Conservation (phyloP, 92 coral and sea anemone genomes). For the Porites cylindrica region DNA sequence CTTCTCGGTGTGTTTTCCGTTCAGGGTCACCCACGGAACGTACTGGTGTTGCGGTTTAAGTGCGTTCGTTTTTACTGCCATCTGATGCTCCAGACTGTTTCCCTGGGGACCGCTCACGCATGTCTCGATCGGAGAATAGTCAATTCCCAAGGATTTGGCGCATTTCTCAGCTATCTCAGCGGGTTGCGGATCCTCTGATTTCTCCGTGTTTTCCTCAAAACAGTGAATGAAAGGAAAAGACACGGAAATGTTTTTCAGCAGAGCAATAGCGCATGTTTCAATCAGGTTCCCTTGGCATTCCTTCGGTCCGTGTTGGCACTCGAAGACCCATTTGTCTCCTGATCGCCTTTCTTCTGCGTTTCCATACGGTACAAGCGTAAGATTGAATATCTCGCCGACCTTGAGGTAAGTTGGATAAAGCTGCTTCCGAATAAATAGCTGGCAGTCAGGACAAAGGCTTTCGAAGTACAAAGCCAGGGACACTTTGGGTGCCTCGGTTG, state of each 20-base stretch:
- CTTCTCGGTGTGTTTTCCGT: conserved; percentile 82
- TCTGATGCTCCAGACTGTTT: conserved; percentile 76
- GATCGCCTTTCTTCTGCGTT: conserved; percentile 65
- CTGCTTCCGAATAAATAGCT: conserved; percentile 61
- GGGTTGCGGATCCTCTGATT: conserved; percentile 32
- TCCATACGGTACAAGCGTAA: conserved; percentile 80
- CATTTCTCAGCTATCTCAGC: conserved; percentile 63
- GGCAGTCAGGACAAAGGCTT: conserved; percentile 84
- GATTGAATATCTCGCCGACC: conserved; percentile 66
- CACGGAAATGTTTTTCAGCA: conserved; percentile 57
- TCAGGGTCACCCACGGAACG: conserved; percentile 85
- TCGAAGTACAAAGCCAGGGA: conserved; percentile 72
- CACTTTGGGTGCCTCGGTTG: conserved; percentile 60
- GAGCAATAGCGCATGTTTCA: conserved; percentile 72
- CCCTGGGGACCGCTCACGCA: conserved; percentile 71
- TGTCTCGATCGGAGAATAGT: conserved; percentile 61
- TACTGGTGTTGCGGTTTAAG: conserved; percentile 73
- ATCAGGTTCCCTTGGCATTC: conserved; percentile 83
- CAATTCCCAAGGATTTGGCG: conserved; percentile 68
- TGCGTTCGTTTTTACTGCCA: conserved; percentile 76
- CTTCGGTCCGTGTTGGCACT: conserved; percentile 80
- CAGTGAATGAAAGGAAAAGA: conserved; percentile 77
- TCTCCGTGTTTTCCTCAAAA: conserved; percentile 55
- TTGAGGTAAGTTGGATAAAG: conserved; percentile 74
- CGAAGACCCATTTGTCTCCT: conserved; percentile 75